Evolutionary conservation across 2,797 vertebrate genomes (phyloP).

Genomic region (Melopsittacus undulatus): DNA sequence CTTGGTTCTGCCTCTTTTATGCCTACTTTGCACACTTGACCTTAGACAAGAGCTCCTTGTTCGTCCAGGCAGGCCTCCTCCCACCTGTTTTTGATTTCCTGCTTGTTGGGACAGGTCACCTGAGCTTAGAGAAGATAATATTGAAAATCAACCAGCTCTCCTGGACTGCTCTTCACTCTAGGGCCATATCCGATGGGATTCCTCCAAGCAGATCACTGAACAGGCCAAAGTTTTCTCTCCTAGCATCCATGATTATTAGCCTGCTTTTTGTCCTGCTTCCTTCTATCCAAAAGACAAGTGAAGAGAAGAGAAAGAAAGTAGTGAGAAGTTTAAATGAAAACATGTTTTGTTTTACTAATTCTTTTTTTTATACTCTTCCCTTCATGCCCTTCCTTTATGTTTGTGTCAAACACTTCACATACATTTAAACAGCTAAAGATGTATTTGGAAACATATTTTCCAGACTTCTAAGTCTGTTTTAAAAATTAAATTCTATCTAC

Average conservation of each 20-base stretch:
- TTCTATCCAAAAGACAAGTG: neutral
- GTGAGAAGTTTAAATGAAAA: neutral
- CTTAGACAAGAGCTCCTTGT: neutral
- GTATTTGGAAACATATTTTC: neutral
- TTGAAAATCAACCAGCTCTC: neutral
- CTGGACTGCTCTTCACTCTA: neutral
- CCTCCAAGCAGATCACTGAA: neutral
- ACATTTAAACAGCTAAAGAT: neutral
- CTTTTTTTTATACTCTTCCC: neutral
- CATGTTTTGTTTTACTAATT: neutral
- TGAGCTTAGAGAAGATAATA: neutral
- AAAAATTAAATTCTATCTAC: neutral
- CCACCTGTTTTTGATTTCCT: neutral
- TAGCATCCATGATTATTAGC: neutral
- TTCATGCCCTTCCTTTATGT: neutral
- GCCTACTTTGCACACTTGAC: neutral
- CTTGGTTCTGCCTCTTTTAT: neutral
- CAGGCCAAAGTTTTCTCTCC: neutral
- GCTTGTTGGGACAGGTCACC: neutral
- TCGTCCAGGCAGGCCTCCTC: neutral
- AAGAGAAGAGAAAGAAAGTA: neutral
- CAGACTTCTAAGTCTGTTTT: neutral
- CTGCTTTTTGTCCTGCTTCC: neutral
- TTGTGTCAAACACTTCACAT: neutral
- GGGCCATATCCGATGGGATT: neutral